A percentile compares a stretch with the other conserved stretches of the same genome.
Evolutionary conservation across 2,797 vertebrate genomes (phyloP).

Genomic region (Psittacula derbiana): DNA sequence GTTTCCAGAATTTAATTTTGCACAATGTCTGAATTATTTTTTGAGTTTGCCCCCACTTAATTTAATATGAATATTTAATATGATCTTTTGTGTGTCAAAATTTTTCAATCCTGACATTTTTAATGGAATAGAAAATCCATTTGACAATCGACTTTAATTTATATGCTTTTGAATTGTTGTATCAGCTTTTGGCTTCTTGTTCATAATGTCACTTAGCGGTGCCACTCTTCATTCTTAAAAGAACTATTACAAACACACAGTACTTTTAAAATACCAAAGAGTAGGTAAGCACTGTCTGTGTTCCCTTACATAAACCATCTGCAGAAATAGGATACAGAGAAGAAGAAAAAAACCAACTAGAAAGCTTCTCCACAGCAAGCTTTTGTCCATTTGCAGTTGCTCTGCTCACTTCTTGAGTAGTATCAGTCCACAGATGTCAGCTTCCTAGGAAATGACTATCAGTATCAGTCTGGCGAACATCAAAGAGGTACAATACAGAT

Average conservation of each 20-base stretch:
- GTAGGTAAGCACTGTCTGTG: neutral
- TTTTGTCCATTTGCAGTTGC: neutral
- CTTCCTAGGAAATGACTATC: neutral
- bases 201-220: slow-evolving; percentile 55
- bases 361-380: neutral
- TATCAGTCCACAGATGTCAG: neutral
- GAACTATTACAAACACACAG: slow-evolving; percentile 8
- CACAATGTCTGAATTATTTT: neutral
- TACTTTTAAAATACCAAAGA: slow-evolving; percentile 11
- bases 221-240: slow-evolving; percentile 54
- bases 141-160: slow-evolving; percentile 65
- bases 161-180: slow-evolving; percentile 54
- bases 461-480: slow-evolving; percentile 8
- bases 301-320: neutral
- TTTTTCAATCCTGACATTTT: slow-evolving; percentile 54
- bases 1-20: slow-evolving; percentile 9
- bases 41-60: slow-evolving; percentile 11
- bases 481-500: slow-evolving; percentile 12
- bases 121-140: slow-evolving; percentile 64
- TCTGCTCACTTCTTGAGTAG: neutral
- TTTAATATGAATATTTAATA: slow-evolving; percentile 43
- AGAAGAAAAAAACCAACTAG: neutral
- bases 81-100: slow-evolving; percentile 51
- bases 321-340: neutral
- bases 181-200: slow-evolving; percentile 64